Base-by-base conservation (phyloP, 2,888 invertebrate genomes). In the Limnephilus lunatus region DNA sequence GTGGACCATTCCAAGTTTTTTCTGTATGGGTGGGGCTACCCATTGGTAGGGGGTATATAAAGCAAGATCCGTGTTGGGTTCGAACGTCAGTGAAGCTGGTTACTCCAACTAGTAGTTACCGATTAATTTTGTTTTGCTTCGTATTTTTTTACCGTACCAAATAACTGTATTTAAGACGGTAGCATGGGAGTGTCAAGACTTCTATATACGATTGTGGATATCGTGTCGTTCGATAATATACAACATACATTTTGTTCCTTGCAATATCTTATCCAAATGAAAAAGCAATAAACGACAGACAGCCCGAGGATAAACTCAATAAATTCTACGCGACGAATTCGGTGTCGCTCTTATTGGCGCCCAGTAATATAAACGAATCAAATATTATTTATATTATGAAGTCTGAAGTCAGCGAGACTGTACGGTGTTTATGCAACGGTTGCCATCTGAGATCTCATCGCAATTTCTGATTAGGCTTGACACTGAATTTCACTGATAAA, bases 381-480 rank as follows among this genome's bases (percentile, higher is more conserved):
- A 83, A 83, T 83, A 83, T 53, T 53, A 53, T 35, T 83, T 83
- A 83, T 83, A 83, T 35, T 83, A 83, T 25, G 32, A 35, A 83
- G 39, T 35, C 83, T 25, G 9, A 31, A 7, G 5, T 31, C 30
- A 31, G 9, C 7, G 68, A 25, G 68, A 25, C 68, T 25, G 15
- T 15, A 82, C 82, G 3, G 25, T 83, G 25, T 32, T 15, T 32
- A 83, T 25, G 35, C 83, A 83, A 25, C 15, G 83, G 11, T 25
- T 83, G n/a, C 83, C 83, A 5, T 35, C 35, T 9, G 32, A 35
- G 35, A 15, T 15, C 15, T 32, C 19, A 82, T 31, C 15, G 31
- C 12, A 4, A 31, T 82, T n/a, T 31, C 32, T 31, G 25, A 68
- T 3, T 82, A 30, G 14, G 12, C 31, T 82, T 3, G n/a, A 35